A percentile compares a stretch with the other conserved stretches of the same genome.
Conservation (phyloP, 1,140 invertebrate genomes). For the Acyrthosiphon pisum region DNA sequence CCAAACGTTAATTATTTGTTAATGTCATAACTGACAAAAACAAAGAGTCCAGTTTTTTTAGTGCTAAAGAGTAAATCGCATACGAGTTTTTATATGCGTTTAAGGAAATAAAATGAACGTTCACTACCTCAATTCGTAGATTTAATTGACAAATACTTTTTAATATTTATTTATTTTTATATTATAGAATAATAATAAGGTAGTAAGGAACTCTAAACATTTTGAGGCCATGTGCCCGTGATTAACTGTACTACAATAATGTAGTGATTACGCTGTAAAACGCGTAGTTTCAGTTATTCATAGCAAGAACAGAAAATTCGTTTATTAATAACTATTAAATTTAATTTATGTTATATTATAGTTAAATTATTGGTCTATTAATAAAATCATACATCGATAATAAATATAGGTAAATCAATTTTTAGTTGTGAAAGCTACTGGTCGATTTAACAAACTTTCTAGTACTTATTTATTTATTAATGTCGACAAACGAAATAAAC, state of each 20-base stretch:
- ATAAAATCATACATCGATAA: background rate
- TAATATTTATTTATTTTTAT: background rate
- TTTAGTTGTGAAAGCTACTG: background rate
- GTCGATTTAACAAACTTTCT: no score
- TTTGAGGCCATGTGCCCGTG: no score
- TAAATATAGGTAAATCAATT: background rate
- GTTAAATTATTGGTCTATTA: no score
- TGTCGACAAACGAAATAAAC: background rate
- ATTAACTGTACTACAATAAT: background rate
- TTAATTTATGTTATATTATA: background rate
- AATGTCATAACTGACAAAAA: background rate
- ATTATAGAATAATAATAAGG: background rate
- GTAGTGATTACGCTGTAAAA: background rate
- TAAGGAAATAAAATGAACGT: background rate
- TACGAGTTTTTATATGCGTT: background rate
- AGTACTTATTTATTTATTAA: background rate
- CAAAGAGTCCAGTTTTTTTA: background rate
- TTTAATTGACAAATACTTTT: background rate
- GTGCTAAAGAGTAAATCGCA: background rate
- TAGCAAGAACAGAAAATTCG: background rate
- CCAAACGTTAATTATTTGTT: background rate
- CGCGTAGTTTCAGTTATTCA: background rate
- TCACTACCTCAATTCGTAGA: background rate
- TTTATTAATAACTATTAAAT: background rate
- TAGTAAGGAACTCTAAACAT: background rate